Base-by-base conservation (phyloP, 2,113 vertebrate genomes). In the Poeciliopsis prolifica region DNA sequence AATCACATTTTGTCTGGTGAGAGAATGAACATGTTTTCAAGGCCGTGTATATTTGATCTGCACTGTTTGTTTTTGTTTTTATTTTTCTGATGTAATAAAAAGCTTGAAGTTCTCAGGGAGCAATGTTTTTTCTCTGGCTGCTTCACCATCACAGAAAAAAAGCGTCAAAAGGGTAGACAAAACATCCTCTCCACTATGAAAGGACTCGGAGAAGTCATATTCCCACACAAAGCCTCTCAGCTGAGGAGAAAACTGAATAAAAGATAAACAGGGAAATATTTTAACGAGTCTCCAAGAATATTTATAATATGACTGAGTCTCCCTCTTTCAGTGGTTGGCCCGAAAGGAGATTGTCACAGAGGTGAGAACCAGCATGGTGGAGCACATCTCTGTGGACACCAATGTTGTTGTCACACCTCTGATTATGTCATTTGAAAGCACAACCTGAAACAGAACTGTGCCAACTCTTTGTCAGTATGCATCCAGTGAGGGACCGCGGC, bases 191-290 rank as follows among this genome's bases (percentile, higher is more conserved):
- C 72, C 78, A 74, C 17, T 12, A 44, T 28, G 74, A 90, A 74
- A 67, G 72, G 76, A 88, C 81, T 83, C 65, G 6, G 76, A 90
- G 80, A 76, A 86, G 88, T 77, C 87, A 82, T 86, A 81, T 61
- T 61, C 61, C 60, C 35, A 11, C 65, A 51, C 78, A 88, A 76
- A 78, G 64, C 73, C 44, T 65, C 22, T 26, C 58, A 75, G 70
- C 30, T 48, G 66, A 54, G n/a, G 61, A 72, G 26, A 70, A 67
- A 22, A 61, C 24, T 4, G 30, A 37, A 28, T 68, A 28, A 63
- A 81, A 54, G 15, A 73, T 65, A 75, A 82, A 65, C 29, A 71
- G 17, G 66, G 31, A 44, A 24, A 42, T 44, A 42, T 19, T 67
- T 58, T 8, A 75, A 74, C 76, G 79, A 67, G 48, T 48, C 58